Conservation (phyloP, 2,888 invertebrate species). For the Oxycera nigricornis region DNA sequence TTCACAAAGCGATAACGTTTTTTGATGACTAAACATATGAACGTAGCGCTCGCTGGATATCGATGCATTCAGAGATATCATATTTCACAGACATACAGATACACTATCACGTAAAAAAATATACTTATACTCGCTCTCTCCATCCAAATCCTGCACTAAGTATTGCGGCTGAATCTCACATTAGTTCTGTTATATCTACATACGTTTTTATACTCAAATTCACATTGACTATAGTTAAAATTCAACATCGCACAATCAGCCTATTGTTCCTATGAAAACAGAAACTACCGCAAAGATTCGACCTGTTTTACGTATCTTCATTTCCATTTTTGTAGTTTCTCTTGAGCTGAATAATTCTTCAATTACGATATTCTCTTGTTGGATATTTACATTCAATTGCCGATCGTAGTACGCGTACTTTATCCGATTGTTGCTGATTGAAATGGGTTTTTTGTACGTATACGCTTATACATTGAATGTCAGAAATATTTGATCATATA, state of each 20-base stretch:
- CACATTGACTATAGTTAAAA: not conserved
- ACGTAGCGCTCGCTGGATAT: not conserved
- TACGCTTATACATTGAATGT: not conserved
- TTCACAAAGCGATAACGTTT: not conserved
- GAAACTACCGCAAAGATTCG: not conserved
- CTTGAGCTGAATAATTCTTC: not conserved
- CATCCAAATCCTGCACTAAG: no score
- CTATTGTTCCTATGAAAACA: conserved; percentile 2
- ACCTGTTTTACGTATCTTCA: conserved; percentile 1
- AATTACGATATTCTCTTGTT: conserved; percentile 1
- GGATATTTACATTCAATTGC: conserved; percentile 16
- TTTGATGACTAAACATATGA: not conserved
- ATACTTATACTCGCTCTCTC: not conserved
- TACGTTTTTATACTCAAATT: not conserved
- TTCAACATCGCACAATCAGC: not conserved
- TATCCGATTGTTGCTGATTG: not conserved
- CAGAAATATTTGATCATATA: not conserved
- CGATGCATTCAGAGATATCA: not conserved
- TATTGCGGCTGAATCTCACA: no score
- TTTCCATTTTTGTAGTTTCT: conserved; percentile 14
- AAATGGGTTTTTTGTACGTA: not conserved
- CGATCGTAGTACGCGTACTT: not conserved
- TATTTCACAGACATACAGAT: not conserved
- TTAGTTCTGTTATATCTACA: no score
- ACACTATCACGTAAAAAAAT: no score